These are phyloP conservation scores for Myodes glareolus DNA, from an alignment of 2,113 vertebrate species.

Conservation along the genomic window DNA sequence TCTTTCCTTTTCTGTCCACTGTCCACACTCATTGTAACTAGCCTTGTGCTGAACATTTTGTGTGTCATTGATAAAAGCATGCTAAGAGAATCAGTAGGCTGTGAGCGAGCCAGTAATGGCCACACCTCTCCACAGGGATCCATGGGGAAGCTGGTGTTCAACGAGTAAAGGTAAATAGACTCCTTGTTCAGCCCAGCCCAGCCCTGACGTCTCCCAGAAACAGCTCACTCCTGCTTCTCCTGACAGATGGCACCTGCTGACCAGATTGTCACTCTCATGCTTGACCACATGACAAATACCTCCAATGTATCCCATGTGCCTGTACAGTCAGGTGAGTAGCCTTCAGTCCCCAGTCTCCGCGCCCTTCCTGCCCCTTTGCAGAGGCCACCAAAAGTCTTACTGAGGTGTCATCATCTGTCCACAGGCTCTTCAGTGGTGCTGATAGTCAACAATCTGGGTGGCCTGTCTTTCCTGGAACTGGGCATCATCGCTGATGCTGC, in stretches of 20 bases:
- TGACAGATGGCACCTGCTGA: constrained; percentile 89
- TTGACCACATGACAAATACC: constrained; percentile 92
- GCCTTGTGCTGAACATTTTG: neutral
- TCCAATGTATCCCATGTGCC: constrained; percentile 89
- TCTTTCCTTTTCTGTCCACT: neutral
- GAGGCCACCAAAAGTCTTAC: neutral
- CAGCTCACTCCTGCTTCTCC: neutral
- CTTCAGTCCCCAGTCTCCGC: accelerated
- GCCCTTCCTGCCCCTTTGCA: accelerated
- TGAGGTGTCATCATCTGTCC: accelerated
- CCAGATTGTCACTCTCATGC: constrained; percentile 91
- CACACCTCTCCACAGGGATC: constrained; percentile 87
- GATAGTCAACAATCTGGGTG: constrained; percentile 96
- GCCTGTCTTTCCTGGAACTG: constrained; percentile 95
- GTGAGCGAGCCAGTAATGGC: neutral
- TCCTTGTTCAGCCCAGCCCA: neutral
- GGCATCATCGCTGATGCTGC: constrained; percentile 90
- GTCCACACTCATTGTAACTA: neutral
- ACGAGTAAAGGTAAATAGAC: constrained; percentile 90
- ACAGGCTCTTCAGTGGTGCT: constrained; percentile 91
- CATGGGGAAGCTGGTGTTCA: constrained; percentile 95
- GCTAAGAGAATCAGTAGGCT: neutral
- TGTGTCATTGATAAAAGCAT: neutral
- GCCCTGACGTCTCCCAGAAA: accelerated
- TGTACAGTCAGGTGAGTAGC: constrained; percentile 87